A percentile compares a stretch with the other conserved stretches of the same genome.
Evolutionary conservation across 2,797 vertebrate species (phyloP).

Genomic region (Acridotheres tristis): DNA sequence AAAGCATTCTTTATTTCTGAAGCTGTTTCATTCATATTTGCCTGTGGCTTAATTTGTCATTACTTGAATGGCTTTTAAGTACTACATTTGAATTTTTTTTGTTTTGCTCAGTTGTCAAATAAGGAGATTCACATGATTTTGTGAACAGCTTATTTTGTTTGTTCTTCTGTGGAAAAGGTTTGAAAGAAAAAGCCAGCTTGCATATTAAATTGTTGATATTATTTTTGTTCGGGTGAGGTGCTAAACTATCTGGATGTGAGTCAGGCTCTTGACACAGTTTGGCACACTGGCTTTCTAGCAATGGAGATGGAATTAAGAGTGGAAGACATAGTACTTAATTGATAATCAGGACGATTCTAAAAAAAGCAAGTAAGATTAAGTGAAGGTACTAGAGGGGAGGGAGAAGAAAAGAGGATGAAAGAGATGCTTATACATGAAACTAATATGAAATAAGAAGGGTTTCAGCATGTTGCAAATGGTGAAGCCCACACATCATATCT

Average conservation of each 20-base stretch:
- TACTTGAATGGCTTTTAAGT: neutral
- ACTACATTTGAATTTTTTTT: neutral
- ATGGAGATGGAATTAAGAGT: neutral
- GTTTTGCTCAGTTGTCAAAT: neutral
- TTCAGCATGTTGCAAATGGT: neutral
- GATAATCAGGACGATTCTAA: constrained; percentile 25
- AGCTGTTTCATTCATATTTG: neutral
- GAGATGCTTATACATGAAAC: neutral
- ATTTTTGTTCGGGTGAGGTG: neutral
- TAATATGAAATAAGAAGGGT: neutral
- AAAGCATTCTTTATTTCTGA: neutral
- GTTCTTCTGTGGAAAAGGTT: neutral
- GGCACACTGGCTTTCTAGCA: constrained; percentile 33
- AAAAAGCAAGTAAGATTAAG: constrained; percentile 54
- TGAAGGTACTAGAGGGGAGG: neutral
- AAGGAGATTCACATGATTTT: neutral
- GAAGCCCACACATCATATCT: neutral
- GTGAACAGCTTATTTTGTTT: neutral
- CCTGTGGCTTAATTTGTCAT: neutral
- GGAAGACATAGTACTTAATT: constrained; percentile 20
- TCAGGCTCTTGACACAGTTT: neutral
- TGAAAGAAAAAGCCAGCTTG: neutral
- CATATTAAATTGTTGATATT: neutral
- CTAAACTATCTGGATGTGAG: neutral
- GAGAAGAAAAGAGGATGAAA: constrained; percentile 31